Conservation (phyloP, 2,797 vertebrate species). For the Paramormyrops hopkinsi region DNA sequence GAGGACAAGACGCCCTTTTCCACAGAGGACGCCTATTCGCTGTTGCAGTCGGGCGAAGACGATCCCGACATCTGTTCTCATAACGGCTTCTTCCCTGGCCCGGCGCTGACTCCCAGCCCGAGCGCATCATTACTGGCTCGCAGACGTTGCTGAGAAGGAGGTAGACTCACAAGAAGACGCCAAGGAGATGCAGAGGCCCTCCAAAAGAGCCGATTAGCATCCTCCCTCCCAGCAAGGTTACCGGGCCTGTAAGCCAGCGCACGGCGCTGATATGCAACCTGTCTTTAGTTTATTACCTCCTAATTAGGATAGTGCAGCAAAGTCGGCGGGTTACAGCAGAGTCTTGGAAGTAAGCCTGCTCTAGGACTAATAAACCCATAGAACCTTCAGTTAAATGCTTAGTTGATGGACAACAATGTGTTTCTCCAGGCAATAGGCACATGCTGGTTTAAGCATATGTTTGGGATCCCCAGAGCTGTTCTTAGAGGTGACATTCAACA, state of each 20-base stretch:
- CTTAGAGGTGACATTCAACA: neutral
- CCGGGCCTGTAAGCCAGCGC: neutral
- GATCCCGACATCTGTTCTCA: neutral
- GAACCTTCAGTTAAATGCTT: neutral
- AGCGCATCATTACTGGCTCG: neutral
- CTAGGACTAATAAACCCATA: neutral
- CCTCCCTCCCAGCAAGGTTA: neutral
- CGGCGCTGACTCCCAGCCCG: neutral
- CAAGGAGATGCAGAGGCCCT: neutral
- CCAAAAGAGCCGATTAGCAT: neutral
- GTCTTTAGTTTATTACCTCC: neutral
- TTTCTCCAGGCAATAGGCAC: neutral
- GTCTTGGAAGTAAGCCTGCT: neutral
- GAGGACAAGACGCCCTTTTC: neutral
- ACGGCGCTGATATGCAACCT: neutral
- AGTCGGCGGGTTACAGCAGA: neutral
- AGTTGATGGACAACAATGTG: neutral
- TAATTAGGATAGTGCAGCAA: neutral
- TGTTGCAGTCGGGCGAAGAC: neutral
- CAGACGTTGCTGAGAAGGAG: neutral
- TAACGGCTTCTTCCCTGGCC: neutral
- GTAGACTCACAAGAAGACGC: neutral
- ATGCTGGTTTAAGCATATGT: neutral
- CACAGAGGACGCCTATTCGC: neutral
- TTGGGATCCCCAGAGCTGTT: neutral